Base-by-base conservation (phyloP, 2,797 vertebrate species). In the Cossypha polioptera region DNA sequence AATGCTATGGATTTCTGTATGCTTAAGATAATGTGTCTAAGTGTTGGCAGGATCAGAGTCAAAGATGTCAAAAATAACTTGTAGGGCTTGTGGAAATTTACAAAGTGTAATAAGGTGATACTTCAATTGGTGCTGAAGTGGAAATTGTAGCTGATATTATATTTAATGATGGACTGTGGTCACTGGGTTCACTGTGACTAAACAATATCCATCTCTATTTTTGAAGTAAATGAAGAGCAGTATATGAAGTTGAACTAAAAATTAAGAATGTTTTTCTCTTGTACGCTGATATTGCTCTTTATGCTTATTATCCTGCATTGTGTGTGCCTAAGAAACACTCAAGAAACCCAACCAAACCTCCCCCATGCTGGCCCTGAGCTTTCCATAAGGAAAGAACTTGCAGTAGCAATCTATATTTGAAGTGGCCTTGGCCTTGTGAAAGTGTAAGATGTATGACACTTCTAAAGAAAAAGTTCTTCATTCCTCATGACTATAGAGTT, bases 41-140 rank as follows among this genome's bases (percentile, higher is more conserved):
- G 85, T 81, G 92, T 96, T 96, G 94, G 89, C 91, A 96, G 95
- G 79, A 91, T 95, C 91, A 68, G 81, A 93, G 75, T 92, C 75
- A 88, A 94, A 94, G 91, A 96, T 11, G 22, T 94, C 91, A 96
- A 90, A 96, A 96, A 93, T 95, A 96, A 95, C 95, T 96, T 95
- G 51, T 36, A 96, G 93, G 93, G 93, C 91, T 96, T 95, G 88
- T 92, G 92, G 87, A 96, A 96, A 96, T 94, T 96, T 81, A 92
- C 84, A 53, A 91, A 94, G 85, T 96, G 79, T 96, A 95, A 94
- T 95, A 96, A 96, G 95, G 89, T 94, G 89, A 96, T 95, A 55
- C 57, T 96, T 96, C 87, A 83, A 6, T 86, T 94, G 91, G 59
- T 94, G 67, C 77, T 90, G 63, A 94, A 96, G 86, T 95, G 72